phyloP scores from a whole-genome alignment of 2,888 invertebrate species.

The Drosophila demipolita region DNA sequence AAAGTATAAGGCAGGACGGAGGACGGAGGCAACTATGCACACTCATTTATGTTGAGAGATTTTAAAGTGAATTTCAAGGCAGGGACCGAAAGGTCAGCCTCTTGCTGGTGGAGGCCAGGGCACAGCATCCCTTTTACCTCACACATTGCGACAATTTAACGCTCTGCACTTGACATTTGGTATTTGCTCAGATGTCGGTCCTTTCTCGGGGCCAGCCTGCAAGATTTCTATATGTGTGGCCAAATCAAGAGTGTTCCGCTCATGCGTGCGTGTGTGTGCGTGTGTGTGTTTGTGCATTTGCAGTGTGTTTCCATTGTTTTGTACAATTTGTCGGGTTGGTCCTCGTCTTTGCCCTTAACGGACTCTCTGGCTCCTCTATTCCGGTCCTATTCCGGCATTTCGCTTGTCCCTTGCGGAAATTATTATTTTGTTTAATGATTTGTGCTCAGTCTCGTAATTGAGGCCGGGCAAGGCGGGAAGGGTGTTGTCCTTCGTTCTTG shows the following conservation, averaged over 20 bases:
- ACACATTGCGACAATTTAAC: slow-evolving; percentile 70
- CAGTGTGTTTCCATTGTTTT: slow-evolving; percentile 53
- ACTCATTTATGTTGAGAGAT: slow-evolving; percentile 50
- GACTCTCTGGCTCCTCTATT: slow-evolving; percentile 37
- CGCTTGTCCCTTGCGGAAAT: slow-evolving; percentile 70
- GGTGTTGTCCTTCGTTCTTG: slow-evolving; percentile 51
- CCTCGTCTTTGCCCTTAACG: slow-evolving; percentile 14
- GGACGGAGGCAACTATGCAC: slow-evolving; percentile 10
- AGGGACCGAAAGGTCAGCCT: slow-evolving; percentile 32
- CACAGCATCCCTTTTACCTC: slow-evolving; percentile 27
- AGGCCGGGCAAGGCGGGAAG: slow-evolving; percentile 40
- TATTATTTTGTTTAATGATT: slow-evolving; percentile 82
- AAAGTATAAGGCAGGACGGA: neutral
- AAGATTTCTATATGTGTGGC: slow-evolving; percentile 30
- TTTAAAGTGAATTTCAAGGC: slow-evolving; percentile 48
- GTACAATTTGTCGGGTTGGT: slow-evolving; percentile 58
- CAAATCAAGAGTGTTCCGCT: slow-evolving; percentile 22
- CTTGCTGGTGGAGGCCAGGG: neutral
- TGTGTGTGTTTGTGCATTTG: slow-evolving; percentile 17
- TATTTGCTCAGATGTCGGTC: slow-evolving; percentile 54
- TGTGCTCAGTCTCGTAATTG: slow-evolving; percentile 79
- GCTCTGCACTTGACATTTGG: slow-evolving; percentile 76
- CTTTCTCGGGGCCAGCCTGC: slow-evolving; percentile 30
- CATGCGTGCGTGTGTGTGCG: slow-evolving; percentile 10
- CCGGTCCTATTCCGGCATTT: slow-evolving; percentile 56